These are phyloP conservation scores for Agelastica alni DNA, from an alignment of 2,888 invertebrate genomes.

Conservation along the genomic window DNA sequence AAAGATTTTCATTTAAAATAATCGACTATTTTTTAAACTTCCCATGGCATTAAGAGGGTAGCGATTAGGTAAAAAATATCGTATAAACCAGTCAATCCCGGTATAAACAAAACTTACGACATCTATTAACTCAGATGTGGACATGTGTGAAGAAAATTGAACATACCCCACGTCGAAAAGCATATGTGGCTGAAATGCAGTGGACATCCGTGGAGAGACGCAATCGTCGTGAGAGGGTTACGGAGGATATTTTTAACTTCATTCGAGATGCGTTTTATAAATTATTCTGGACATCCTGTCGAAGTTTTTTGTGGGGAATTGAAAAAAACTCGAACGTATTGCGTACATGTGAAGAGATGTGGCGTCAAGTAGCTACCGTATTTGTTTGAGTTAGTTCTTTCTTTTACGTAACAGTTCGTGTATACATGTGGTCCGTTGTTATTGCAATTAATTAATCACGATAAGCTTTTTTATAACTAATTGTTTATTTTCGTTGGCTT, in stretches of 20 bases:
- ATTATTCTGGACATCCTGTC: constrained; percentile 40
- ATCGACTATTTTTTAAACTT: constrained; percentile 1
- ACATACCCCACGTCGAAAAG: constrained; percentile 42
- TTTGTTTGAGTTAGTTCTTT: constrained; percentile 23
- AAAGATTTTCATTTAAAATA: too few species aligned
- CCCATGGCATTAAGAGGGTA: background rate
- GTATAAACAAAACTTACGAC: constrained; percentile 10
- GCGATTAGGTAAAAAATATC: constrained; percentile 6
- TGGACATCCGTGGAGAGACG: constrained; percentile 46
- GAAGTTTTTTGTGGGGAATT: constrained; percentile 7
- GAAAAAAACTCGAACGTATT: constrained; percentile 21
- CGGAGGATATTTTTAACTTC: constrained; percentile 47
- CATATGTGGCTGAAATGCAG: constrained; percentile 41
- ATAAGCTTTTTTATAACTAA: too few species aligned
- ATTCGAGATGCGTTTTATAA: constrained; percentile 38
- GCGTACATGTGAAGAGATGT: constrained; percentile 21
- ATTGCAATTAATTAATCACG: too few species aligned
- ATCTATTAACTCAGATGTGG: constrained; percentile 47
- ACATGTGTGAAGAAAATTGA: constrained; percentile 53
- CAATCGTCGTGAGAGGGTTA: constrained; percentile 48
- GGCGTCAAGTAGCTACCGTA: constrained; percentile 9
- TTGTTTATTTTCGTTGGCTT: too few species aligned
- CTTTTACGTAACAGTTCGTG: constrained; percentile 3
- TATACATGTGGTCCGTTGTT: too few species aligned
- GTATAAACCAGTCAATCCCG: background rate